phyloP scores from a whole-genome alignment of 2,113 vertebrate genomes.

The Scortum barcoo region DNA sequence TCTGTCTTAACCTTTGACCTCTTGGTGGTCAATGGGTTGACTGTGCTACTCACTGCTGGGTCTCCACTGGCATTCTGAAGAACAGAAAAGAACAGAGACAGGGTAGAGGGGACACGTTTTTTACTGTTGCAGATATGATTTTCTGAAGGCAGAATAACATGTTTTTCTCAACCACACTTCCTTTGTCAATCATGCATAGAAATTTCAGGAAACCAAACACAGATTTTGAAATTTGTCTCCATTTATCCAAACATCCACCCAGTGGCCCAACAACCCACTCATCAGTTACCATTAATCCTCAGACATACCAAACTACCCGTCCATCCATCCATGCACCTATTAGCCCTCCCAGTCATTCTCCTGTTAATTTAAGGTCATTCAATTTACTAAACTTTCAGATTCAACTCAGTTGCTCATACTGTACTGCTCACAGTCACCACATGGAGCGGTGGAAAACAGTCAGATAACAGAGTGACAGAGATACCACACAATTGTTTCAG shows the following conservation, averaged over 20 bases:
- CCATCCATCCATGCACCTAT: neutral
- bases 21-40: conserved; percentile 93
- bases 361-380: conserved; percentile 13
- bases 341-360: conserved; percentile 14
- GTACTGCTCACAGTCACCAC: neutral
- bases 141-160: neutral
- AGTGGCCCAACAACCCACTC: neutral
- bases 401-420: neutral
- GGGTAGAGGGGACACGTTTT: neutral
- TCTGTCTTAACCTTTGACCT: conserved; percentile 96
- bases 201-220: neutral
- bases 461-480: conserved; percentile 31
- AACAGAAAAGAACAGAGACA: neutral
- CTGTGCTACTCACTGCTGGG: conserved; percentile 96
- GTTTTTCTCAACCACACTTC: neutral
- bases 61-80: conserved; percentile 92
- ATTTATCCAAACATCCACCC: neutral
- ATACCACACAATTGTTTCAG: conserved; percentile 31
- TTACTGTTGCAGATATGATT: neutral
- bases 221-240: neutral
- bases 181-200: neutral
- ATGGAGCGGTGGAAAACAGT: conserved; percentile 26
- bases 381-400: conserved; percentile 17
- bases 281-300: conserved; percentile 2
- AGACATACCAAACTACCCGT: neutral